Percentiles rank a stretch among this genome's conserved stretches.
Evolutionary conservation across 2,888 invertebrate species (phyloP).

Genomic region (Pogonocherus hispidulus): DNA sequence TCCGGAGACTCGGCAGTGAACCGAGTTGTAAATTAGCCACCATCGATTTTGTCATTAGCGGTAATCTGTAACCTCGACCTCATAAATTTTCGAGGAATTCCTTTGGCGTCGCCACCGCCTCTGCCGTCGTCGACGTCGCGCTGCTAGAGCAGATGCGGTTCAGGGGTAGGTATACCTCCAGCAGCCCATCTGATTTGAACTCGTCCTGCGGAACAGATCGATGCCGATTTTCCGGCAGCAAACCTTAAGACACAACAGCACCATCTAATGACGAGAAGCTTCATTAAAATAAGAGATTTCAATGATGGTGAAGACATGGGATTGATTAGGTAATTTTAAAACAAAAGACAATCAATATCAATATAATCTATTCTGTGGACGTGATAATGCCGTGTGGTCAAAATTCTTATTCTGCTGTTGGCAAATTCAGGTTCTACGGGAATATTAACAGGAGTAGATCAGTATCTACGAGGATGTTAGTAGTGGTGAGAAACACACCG

Average conservation of each 20-base stretch:
- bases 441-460: too few relatives aligned
- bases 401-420: too few relatives aligned
- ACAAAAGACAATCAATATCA: too few relatives aligned
- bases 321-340: too few relatives aligned
- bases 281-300: too few relatives aligned
- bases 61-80: constrained; percentile 44
- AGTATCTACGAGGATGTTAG: too few relatives aligned
- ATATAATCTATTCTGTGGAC: too few relatives aligned
- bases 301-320: too few relatives aligned
- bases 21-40: constrained; percentile 9
- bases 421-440: too few relatives aligned
- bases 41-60: constrained; percentile 39
- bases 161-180: constrained; percentile 48
- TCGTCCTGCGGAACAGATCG: constrained; percentile 43
- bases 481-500: too few relatives aligned
- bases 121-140: constrained; percentile 6
- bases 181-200: constrained; percentile 48
- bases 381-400: too few relatives aligned
- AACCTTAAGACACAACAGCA: constrained; percentile 5
- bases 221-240: constrained; percentile 42
- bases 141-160: constrained; percentile 48
- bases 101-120: constrained; percentile 6
- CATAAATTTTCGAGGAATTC: constrained; percentile 42
- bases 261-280: constrained; percentile 24
- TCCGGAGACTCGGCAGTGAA: background rate